Base-by-base conservation (phyloP, 2,113 vertebrate genomes). In the Lanius collurio region DNA sequence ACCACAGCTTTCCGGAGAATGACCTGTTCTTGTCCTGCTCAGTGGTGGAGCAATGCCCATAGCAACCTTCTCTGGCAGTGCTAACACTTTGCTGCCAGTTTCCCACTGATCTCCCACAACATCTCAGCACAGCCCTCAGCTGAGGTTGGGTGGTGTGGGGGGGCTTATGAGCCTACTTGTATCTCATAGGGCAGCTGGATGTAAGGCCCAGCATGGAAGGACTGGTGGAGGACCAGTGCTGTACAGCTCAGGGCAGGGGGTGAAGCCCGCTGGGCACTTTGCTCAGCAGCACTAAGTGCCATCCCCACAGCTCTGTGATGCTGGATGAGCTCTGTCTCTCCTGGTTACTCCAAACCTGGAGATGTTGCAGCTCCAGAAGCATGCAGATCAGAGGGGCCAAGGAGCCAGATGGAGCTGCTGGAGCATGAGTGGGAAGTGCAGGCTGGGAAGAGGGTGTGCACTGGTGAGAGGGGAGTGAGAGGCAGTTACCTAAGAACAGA, bases 61-160 rank as follows among this genome's bases (percentile, higher is more conserved):
- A 52, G 37, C 44, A 85, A 13, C 35, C 71, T 83, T 41, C 68
- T 47, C 63, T 28, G 31, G 55, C 52, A 89, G 55, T 9, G 3
- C 42, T 1, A 31, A 26, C 10, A 12, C 26, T 52, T 16, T 17
- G 22, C 60, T 62, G 69, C n/a, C 15, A 1, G 1, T 21, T 89
- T 57, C 55, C 42, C 2, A 1, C 3, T 37, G 33, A 47, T 69
- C 41, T 69, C 30, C 31, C 44, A 33, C 0, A 0, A 8, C 27
- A 30, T 17, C 68, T 76, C 37, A 39, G 63, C 63, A 46, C 9
- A 50, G 49, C 35, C 30, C 24, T 52, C 28, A 31, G 27, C 33
- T 35, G 67, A 89, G 49, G 83, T 24, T 47, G 63, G 35, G 11
- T 27, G 27, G 15, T 4, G 46, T 13, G 23, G 15, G 15, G 26